phyloP scores from a whole-genome alignment of 2,797 vertebrate species.

The Acipenser transmontanus region DNA sequence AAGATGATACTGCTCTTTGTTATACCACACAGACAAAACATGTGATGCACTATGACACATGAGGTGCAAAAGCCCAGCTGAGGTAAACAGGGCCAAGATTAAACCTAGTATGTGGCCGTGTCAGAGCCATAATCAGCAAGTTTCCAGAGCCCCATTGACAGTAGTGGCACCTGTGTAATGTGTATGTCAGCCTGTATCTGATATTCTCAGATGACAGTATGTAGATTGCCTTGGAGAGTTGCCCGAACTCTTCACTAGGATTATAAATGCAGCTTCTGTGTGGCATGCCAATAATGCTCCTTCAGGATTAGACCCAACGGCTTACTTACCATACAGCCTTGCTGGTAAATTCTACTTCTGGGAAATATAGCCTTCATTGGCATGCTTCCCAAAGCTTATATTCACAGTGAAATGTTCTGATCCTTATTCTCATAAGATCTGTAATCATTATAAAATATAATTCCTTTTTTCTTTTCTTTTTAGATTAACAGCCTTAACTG shows the following conservation, averaged over 20 bases:
- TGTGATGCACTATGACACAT: slow-evolving; percentile 42
- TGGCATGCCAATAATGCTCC: slow-evolving; percentile 36
- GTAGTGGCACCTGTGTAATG: slow-evolving; percentile 38
- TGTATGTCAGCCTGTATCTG: slow-evolving; percentile 10
- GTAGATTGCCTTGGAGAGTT: slow-evolving; percentile 13
- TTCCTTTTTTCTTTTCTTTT: not conserved
- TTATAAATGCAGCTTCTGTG: slow-evolving; percentile 26
- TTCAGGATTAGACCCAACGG: slow-evolving; percentile 18
- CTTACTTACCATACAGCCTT: slow-evolving; percentile 18
- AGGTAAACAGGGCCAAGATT: slow-evolving; percentile 22
- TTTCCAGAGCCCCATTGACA: slow-evolving; percentile 18
- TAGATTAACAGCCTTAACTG: not conserved
- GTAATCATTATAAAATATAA: slow-evolving; percentile 6
- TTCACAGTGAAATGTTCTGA: slow-evolving; percentile 39
- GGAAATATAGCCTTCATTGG: slow-evolving; percentile 41
- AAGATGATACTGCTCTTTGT: slow-evolving; percentile 13
- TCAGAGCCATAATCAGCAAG: slow-evolving; percentile 20
- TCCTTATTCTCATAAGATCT: slow-evolving; percentile 30
- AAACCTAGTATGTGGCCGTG: slow-evolving; percentile 16
- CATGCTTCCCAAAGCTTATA: slow-evolving; percentile 42
- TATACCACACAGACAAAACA: slow-evolving; percentile 37
- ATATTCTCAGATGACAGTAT: slow-evolving; percentile 17
- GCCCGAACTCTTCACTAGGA: slow-evolving; percentile 39
- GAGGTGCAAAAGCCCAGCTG: slow-evolving; percentile 20
- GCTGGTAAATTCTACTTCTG: not conserved